These are phyloP conservation scores for Nesoenas mayeri DNA, from an alignment of 2,113 vertebrate genomes.

Conservation along the genomic window DNA sequence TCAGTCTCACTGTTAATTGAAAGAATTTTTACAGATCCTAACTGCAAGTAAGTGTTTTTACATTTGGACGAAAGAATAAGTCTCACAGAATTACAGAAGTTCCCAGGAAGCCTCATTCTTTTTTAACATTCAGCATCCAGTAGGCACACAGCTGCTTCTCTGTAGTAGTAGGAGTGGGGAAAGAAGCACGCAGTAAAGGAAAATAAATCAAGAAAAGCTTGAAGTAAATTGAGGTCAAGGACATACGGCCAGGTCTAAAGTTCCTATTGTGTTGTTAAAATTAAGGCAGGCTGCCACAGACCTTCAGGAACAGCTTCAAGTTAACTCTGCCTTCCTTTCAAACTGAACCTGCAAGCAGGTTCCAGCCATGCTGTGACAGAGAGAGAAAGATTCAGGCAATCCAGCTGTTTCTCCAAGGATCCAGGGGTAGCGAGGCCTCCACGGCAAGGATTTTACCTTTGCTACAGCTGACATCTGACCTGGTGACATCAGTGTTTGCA, in stretches of 20 bases:
- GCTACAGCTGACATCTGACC: not conserved
- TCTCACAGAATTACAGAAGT: not conserved
- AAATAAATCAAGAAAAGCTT: not conserved
- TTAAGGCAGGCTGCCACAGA: not conserved
- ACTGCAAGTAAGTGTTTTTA: not conserved
- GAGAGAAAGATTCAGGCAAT: not conserved
- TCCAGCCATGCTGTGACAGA: not conserved
- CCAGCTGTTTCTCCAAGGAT: not conserved
- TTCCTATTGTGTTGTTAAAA: not conserved
- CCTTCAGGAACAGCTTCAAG: not conserved
- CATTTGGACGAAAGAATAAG: not conserved
- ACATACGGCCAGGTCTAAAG: not conserved
- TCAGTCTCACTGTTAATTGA: not conserved
- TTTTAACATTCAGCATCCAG: not conserved
- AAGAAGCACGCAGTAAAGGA: not conserved
- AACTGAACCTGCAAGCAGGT: not conserved
- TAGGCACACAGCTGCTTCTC: not conserved
- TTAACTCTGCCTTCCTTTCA: not conserved
- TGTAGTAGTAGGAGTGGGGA: not conserved
- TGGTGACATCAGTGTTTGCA: not conserved
- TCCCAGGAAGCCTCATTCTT: not conserved
- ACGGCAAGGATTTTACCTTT: not conserved
- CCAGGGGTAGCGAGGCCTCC: accelerated
- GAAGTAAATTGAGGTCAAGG: not conserved
- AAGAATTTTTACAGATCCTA: not conserved